phyloP scores from a whole-genome alignment of 2,113 vertebrate species.

The Chelonoidis abingdonii region DNA sequence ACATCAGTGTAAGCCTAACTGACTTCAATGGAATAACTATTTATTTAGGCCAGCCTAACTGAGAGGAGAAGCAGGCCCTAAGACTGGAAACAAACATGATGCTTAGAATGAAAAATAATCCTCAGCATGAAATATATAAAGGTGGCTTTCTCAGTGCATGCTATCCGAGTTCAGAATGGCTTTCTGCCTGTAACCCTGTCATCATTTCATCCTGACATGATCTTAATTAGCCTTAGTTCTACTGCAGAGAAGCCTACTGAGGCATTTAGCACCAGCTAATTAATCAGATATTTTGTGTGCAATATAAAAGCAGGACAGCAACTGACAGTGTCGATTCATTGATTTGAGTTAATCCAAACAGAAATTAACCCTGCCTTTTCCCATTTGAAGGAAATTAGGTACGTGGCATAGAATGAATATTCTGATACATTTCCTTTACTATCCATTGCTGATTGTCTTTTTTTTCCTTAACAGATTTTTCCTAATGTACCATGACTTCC shows the following conservation, averaged over 20 bases:
- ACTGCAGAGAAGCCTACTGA: constrained; percentile 73
- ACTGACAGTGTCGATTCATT: constrained; percentile 63
- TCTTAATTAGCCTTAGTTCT: constrained; percentile 82
- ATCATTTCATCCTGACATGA: constrained; percentile 71
- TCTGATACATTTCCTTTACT: neutral
- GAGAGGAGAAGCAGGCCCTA: neutral
- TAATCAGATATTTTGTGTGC: constrained; percentile 78
- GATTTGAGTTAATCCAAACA: constrained; percentile 66
- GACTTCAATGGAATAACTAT: neutral
- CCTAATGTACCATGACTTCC: neutral
- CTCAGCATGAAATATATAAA: constrained; percentile 21
- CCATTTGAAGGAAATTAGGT: constrained; percentile 5
- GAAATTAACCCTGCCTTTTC: constrained; percentile 23
- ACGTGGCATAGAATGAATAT: neutral
- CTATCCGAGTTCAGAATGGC: constrained; percentile 62
- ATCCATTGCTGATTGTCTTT: neutral
- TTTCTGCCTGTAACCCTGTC: constrained; percentile 62
- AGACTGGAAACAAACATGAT: constrained; percentile 28
- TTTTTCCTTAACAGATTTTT: neutral
- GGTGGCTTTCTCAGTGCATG: constrained; percentile 43
- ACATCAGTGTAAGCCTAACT: neutral
- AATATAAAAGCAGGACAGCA: constrained; percentile 67
- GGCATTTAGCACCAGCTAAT: constrained; percentile 79
- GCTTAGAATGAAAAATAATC: constrained; percentile 15
- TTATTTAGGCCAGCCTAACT: neutral